Base-by-base conservation (phyloP, 1,140 invertebrate genomes). In the Campodea augens region DNA sequence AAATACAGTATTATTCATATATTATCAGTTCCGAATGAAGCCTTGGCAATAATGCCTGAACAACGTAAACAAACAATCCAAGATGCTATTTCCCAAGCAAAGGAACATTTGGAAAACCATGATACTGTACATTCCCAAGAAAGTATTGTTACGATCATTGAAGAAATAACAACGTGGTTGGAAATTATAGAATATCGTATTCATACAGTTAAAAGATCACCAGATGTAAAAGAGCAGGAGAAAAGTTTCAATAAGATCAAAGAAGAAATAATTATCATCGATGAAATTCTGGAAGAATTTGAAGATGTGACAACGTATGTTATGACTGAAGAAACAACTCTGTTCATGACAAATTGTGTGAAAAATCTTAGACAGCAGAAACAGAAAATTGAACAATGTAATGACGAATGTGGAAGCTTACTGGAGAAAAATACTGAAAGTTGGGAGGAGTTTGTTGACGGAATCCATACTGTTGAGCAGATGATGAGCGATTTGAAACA, bases 151-250 rank as follows among this genome's bases (percentile, higher is more conserved):
- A 74, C 73, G 15, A 73, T 82, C 1, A 74, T 86, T 22, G 77
- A 84, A 58, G 81, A 73, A 0, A 77, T 88, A 4, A 79, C 78
- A 0, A 75, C 72, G 19, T 85, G 81, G 79, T 56, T 88, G 27
- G 79, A 86, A 63, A 81, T 74, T 20, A 81, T 86, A 49, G 80
- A 85, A 59, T 83, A 82, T 50, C 72, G 74, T 54, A 76, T 85
- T 5, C 76, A 78, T 47, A 51, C 71, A 5, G 69, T 72, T 29
- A 64, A 67, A 38, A 71, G 76, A 52, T 64, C 71, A 54, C 65
- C 66, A 5, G 63, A 63, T 43, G 62, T 70, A 2, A 59, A 67
- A 47, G 63, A 71, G 15, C 38, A 38, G n/a, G 27, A 27, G 2
- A 51, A 41, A 51, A 55, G 72, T 21, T 64, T 70, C 25, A 51